A percentile compares a stretch with the other conserved stretches of the same genome.
phyloP scores from a whole-genome alignment of 2,797 vertebrate species.

The Lophius americanus region DNA sequence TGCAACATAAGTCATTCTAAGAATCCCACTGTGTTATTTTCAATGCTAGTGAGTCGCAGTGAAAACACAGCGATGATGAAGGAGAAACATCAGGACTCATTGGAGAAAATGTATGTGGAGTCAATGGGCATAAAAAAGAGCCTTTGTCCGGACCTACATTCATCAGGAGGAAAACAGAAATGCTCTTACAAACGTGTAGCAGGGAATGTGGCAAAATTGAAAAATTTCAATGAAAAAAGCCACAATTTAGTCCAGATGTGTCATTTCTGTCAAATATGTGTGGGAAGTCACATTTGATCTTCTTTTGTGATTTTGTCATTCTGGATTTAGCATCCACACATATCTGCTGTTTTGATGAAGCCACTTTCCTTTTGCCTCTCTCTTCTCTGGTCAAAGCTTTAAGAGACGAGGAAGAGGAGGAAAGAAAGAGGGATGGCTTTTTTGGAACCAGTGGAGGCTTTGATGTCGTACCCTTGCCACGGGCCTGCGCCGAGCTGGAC shows the following conservation, averaged over 20 bases:
- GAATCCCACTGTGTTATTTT: conserved; percentile 34
- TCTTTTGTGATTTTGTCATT: conserved; percentile 5
- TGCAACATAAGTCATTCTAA: conserved; percentile 43
- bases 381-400: conserved; percentile 47
- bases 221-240: not conserved
- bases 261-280: conserved; percentile 11
- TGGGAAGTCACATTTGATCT: not conserved
- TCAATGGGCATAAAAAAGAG: not conserved
- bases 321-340: conserved; percentile 23
- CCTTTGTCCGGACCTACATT: conserved; percentile 6
- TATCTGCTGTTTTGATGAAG: conserved; percentile 39
- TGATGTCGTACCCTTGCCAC: conserved; percentile 65
- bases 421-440: conserved; percentile 25
- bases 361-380: conserved; percentile 37
- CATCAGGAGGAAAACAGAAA: conserved; percentile 1
- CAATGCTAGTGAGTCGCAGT: conserved; percentile 5
- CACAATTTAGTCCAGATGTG: not conserved
- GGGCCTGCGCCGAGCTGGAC: conserved; percentile 61
- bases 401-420: conserved; percentile 10
- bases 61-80: conserved; percentile 43
- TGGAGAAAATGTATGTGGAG: conserved; percentile 11
- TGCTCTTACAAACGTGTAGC: not conserved
- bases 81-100: conserved; percentile 19
- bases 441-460: conserved; percentile 44
- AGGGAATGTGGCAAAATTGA: not conserved